Evolutionary conservation across 2,888 invertebrate genomes (phyloP).

Genomic region (Drosophila demipolita): DNA sequence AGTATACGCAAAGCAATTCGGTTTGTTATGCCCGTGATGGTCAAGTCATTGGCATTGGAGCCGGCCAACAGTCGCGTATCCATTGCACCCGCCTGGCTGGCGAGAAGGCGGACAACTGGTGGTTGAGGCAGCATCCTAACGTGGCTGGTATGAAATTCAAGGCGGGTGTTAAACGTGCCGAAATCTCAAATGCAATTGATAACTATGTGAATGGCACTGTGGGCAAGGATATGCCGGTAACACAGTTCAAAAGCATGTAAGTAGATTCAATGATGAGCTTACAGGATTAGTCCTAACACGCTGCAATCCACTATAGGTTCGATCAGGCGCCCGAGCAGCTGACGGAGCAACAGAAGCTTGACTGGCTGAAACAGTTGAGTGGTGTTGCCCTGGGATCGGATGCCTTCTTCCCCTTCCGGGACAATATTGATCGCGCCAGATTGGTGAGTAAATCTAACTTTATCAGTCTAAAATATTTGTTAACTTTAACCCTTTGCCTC

Average conservation of each 20-base stretch:
- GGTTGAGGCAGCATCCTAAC: constrained; percentile 96
- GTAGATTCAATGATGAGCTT: constrained; percentile 71
- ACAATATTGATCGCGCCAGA: constrained; percentile 96
- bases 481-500: constrained; percentile 29
- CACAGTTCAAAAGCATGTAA: constrained; percentile 91
- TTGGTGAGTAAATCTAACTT: constrained; percentile 87
- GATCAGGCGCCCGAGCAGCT: constrained; percentile 89
- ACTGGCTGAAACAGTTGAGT: constrained; percentile 90
- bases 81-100: constrained; percentile 99
- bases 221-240: constrained; percentile 93
- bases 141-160: constrained; percentile 94
- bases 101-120: constrained; percentile 99
- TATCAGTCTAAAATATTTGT: rapidly evolving
- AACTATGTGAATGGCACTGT: constrained; percentile 97
- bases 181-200: constrained; percentile 97
- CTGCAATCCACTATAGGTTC: constrained; percentile 64
- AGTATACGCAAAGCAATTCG: constrained; percentile 99
- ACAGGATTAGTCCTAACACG: too few species aligned
- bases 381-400: constrained; percentile 96
- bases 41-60: constrained; percentile 97
- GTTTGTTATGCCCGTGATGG: constrained; percentile 96
- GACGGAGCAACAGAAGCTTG: constrained; percentile 88
- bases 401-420: constrained; percentile 99
- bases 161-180: constrained; percentile 93
- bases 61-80: constrained; percentile 99